Percentiles rank a stretch among this genome's conserved stretches.
Conservation (phyloP, 2,113 vertebrate genomes). For the Budorcas taxicolor region DNA sequence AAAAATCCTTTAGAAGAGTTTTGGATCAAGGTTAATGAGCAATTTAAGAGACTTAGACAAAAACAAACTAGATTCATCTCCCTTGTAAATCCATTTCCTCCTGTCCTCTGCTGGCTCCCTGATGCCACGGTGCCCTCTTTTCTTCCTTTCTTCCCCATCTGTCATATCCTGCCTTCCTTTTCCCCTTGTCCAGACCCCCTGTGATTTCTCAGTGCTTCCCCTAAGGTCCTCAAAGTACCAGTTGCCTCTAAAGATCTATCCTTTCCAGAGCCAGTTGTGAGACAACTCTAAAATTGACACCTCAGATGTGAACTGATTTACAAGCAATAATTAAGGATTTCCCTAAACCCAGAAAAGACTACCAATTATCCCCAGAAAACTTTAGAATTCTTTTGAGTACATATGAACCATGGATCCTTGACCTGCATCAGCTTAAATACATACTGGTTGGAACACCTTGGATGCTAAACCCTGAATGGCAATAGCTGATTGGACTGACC, state of each 20-base stretch:
- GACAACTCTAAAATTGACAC: neutral
- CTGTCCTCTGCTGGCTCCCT: neutral
- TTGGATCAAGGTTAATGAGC: neutral
- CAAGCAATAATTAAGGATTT: neutral
- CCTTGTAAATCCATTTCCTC: neutral
- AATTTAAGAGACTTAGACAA: neutral
- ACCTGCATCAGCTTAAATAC: neutral
- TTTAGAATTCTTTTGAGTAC: neutral
- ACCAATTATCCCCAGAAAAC: neutral
- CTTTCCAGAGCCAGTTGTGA: neutral
- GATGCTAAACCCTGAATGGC: neutral
- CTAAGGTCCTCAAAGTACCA: neutral
- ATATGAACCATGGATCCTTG: neutral
- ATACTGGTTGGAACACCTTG: neutral
- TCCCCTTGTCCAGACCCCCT: neutral
- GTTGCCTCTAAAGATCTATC: neutral
- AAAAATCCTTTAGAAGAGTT: neutral
- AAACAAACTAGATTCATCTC: neutral
- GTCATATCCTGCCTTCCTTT: neutral
- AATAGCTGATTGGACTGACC: neutral
- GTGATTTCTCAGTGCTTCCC: neutral
- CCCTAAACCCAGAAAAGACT: neutral
- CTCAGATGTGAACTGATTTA: neutral
- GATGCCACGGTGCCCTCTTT: neutral
- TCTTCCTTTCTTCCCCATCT: neutral